Conservation (phyloP, 2,888 invertebrate genomes). For the Habrosyne pyritoides region DNA sequence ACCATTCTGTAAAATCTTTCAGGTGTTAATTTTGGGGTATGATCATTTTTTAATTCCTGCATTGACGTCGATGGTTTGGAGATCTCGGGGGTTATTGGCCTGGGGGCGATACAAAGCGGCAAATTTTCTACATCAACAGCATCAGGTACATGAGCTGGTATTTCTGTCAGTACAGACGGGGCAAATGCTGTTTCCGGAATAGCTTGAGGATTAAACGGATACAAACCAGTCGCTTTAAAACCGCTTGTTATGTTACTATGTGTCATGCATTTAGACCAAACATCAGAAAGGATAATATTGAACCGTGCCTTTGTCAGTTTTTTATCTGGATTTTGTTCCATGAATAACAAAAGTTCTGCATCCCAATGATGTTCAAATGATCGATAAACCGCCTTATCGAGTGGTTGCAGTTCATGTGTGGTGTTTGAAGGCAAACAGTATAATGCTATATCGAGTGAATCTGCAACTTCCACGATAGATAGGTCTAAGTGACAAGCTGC, state of each 20-base stretch:
- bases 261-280: conserved; percentile 9
- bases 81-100: too few relatives aligned
- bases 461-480: conserved; percentile 22
- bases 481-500: conserved; percentile 16
- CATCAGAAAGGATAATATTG: conserved; percentile 4
- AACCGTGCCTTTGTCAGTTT: conserved; percentile 11
- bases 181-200: not conserved
- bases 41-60: too few relatives aligned
- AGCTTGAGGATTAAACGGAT: not conserved
- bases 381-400: not conserved
- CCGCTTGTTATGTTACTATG: not conserved
- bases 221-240: too few relatives aligned
- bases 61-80: too few relatives aligned
- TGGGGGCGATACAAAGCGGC: too few relatives aligned
- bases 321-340: conserved; percentile 1
- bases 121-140: not conserved
- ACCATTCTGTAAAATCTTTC: too few relatives aligned
- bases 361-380: conserved; percentile 10
- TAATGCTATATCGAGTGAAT: conserved; percentile 18
- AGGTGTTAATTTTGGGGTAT: too few relatives aligned
- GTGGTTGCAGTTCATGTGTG: not conserved
- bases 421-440: too few relatives aligned
- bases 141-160: not conserved
- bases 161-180: not conserved
- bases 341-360: conserved; percentile 1